Base-by-base conservation (phyloP, 2,888 invertebrate genomes). In the Lymantria dispar region DNA sequence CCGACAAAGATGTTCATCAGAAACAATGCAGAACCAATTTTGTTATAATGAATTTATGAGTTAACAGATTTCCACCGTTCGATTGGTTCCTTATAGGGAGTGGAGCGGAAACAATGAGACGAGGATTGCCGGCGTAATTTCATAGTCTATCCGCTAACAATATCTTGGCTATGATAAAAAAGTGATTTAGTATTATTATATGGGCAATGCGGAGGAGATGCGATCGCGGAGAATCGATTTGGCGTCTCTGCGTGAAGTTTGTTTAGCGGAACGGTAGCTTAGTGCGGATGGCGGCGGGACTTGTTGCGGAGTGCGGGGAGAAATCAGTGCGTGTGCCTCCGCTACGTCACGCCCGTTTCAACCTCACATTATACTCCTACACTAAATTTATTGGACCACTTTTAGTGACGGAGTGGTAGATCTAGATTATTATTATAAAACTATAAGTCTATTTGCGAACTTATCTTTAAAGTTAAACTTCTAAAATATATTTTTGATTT, bases 11-110 rank as follows among this genome's bases (percentile, higher is more conserved):
- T 89, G 88, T 91, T 80, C 79, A 70, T 69, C 70, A 76, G 78
- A 85, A 87, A 89, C 87, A 87, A 90, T 79, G 87, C 83, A 82
- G 83, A 87, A 86, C 88, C 60, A 72, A 89, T 88, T 81, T 68
- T 62, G 70, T 51, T 58, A 75, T 83, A 84, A 84, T 81, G 70
- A 81, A 76, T 81, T 84, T 85, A 73, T 80, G 78, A 78, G 75
- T 79, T 81, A 80, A 82, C 78, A 80, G 73, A 83, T 83, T 83
- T 80, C 65, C 66, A 68, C 67, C 69, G 64, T 67, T 65, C 68
- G 69, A 71, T 71, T 64, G 75, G 78, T 71, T 78, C 73, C 66
- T n/a, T 78, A 71, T 78, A 81, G 75, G 22, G 81, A 82, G 76
- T 72, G 70, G 56, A 75, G 76, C 79, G 83, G 78, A 80, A 80